Evolutionary conservation across 2,113 vertebrate species (phyloP).

Genomic region (Condylura cristata): DNA sequence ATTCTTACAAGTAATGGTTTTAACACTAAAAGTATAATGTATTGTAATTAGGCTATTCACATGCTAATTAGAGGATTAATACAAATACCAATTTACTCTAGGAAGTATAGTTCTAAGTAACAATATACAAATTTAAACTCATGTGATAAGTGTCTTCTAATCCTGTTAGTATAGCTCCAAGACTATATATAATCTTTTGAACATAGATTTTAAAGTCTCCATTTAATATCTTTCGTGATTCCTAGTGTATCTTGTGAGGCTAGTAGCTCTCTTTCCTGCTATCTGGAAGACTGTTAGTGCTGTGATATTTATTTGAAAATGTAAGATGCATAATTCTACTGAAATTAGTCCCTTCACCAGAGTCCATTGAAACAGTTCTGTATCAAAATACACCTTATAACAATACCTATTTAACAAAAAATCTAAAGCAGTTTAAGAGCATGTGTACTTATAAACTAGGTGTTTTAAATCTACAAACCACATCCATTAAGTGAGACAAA

Average conservation of each 20-base stretch:
- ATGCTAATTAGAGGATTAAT: slow-evolving; percentile 26
- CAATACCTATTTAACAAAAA: background rate
- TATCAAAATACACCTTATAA: background rate
- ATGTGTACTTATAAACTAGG: background rate
- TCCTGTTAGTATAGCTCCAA: background rate
- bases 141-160: background rate
- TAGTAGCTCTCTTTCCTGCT: background rate
- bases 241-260: background rate
- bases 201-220: background rate
- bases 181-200: background rate
- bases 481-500: background rate
- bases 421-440: background rate
- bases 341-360: background rate
- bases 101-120: background rate
- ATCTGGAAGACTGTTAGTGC: background rate
- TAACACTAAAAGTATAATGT: slow-evolving; percentile 6
- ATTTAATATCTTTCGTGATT: background rate
- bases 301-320: background rate
- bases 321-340: background rate
- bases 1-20: slow-evolving; percentile 42
- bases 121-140: slow-evolving; percentile 32
- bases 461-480: background rate
- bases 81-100: slow-evolving; percentile 33
- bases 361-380: background rate
- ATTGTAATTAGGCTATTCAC: slow-evolving; percentile 1